A percentile compares a stretch with the other conserved stretches of the same genome.
These are phyloP conservation scores for Thalassophryne amazonica DNA, from an alignment of 2,797 vertebrate genomes.

Conservation along the genomic window DNA sequence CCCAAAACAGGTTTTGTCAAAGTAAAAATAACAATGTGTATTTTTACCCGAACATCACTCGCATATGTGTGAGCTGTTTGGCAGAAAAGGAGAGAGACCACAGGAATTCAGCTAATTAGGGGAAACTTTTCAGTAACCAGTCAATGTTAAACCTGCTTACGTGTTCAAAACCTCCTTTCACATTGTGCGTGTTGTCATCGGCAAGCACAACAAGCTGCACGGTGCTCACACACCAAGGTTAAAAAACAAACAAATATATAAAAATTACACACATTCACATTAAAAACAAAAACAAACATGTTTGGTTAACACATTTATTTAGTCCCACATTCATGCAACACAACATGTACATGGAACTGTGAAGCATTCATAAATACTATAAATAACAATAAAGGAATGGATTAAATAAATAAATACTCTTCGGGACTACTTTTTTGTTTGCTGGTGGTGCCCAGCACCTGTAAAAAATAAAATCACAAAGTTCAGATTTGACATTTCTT, in stretches of 20 bases:
- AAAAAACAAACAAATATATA: background rate
- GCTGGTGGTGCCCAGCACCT: constrained; percentile 72
- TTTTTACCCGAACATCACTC: constrained; percentile 20
- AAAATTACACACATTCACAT: constrained; percentile 12
- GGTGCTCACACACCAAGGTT: background rate
- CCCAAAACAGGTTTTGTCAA: background rate
- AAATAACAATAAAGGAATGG: constrained; percentile 73
- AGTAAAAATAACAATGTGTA: constrained; percentile 12
- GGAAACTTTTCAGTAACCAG: constrained; percentile 3
- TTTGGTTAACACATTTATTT: constrained; percentile 46
- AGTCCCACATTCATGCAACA: constrained; percentile 41
- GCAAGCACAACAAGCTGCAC: background rate
- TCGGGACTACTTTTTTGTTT: constrained; percentile 39
- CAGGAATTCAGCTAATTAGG: constrained; percentile 18
- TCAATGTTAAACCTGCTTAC: constrained; percentile 15
- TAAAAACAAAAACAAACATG: background rate
- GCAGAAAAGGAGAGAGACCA: constrained; percentile 3
- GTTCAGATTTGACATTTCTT: constrained; percentile 32
- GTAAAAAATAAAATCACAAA: constrained; percentile 26
- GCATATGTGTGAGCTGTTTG: background rate
- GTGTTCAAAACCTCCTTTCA: constrained; percentile 3
- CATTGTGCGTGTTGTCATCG: background rate
- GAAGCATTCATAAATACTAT: constrained; percentile 75
- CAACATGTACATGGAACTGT: constrained; percentile 41
- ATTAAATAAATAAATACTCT: constrained; percentile 83